A percentile compares a stretch with the other conserved stretches of the same genome.
These are phyloP conservation scores for Acrocephalus scirpaceus DNA, from an alignment of 2,797 vertebrate species.

Conservation along the genomic window DNA sequence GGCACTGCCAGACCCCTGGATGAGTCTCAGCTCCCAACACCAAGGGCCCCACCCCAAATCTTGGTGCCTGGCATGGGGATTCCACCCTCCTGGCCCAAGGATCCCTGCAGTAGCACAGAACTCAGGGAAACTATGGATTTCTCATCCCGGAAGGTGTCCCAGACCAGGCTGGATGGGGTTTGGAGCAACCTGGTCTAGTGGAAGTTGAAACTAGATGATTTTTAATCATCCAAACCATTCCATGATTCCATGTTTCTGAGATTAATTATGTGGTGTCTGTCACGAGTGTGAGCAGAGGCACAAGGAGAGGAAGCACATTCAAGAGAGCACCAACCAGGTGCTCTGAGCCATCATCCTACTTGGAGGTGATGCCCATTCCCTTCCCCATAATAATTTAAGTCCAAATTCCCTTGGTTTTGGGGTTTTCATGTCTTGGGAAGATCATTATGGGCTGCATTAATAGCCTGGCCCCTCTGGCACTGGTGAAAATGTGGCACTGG, in stretches of 20 bases:
- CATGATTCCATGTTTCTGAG: background rate
- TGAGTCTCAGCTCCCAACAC: background rate
- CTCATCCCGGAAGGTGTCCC: background rate
- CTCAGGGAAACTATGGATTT: background rate
- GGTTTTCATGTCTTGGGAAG: background rate
- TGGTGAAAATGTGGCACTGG: background rate
- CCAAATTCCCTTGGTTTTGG: background rate
- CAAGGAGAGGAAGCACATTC: fast-evolving
- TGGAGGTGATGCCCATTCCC: background rate
- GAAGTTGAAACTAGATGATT: background rate
- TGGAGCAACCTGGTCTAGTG: background rate
- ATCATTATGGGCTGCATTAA: background rate
- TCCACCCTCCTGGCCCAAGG: background rate
- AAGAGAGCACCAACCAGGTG: background rate
- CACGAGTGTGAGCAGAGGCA: fast-evolving
- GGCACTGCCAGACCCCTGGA: background rate
- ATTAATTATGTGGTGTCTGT: fast-evolving
- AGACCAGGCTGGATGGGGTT: background rate
- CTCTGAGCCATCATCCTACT: background rate
- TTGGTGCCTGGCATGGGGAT: background rate
- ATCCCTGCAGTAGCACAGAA: background rate
- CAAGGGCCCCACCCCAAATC: background rate
- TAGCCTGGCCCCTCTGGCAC: background rate
- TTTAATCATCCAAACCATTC: background rate
- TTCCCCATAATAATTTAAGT: background rate